Evolutionary conservation across 1,140 invertebrate species (phyloP), one percentile per base, ranked within the genome.

Genomic region (Caenorhabditis latens): DNA sequence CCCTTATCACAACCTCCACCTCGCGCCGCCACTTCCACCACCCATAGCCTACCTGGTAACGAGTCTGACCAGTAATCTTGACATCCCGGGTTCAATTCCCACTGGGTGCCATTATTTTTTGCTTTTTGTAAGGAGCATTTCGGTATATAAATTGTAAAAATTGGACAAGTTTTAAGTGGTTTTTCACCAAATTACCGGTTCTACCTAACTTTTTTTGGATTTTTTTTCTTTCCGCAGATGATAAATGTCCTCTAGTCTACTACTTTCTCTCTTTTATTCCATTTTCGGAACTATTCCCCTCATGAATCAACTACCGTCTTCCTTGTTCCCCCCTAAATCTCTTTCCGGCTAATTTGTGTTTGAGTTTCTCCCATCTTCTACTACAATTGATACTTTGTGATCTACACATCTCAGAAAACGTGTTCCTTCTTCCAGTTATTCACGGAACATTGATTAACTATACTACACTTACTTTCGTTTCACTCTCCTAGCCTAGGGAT

Each of bases 261-360:
- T 21, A 19, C 57, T 58, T 21, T 58, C 57, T 21, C 57, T 58
- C n/a, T 21, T 21, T n/a, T 8, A 8, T n/a, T 8, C 57, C 57
- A n/a, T 21, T 58, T 58, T 58, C 55, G 1, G 6, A 16, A 43
- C 42, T 46, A n/a, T 46, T 43, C 42, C 42, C 9, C 43, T 16
- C 16, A 71, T 46, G 42, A 43, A 71, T 46, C 43, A 7, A 46
- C 67, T 24, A 40, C 40, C 61, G 32, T 65, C 61, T 16, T 65
- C 24, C 61, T 58, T n/a, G 16, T 58, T 58, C 57, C n/a, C 14
- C n/a, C n/a, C 57, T n/a, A 8, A 8, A 8, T 58, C 57, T 46
- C 42, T 71, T 71, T 71, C 67, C 67, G 67, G 67, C 67, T 71
- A 71, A 71, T 71, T 71, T 71, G 67, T 48, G 57, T 13, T 58